These are phyloP conservation scores for Volucella bombylans DNA, from an alignment of 2,888 invertebrate species.

Conservation along the genomic window DNA sequence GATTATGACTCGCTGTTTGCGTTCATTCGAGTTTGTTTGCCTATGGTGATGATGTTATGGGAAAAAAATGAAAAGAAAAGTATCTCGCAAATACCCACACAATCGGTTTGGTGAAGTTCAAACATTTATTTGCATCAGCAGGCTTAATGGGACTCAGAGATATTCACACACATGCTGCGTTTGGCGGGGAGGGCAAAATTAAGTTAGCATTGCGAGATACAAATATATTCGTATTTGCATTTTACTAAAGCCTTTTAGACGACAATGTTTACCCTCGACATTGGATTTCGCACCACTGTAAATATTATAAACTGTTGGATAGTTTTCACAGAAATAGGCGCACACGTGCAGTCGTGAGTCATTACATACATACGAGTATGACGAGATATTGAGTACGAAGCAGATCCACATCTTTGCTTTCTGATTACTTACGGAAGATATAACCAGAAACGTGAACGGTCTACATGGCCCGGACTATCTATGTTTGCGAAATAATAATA, in stretches of 20 bases:
- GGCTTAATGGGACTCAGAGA: conserved; percentile 17
- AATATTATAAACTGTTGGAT: conserved; percentile 4
- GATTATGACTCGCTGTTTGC: conserved; percentile 24
- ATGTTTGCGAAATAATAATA: no score
- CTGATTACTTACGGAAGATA: no score
- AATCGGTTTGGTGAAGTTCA: conserved; percentile 28
- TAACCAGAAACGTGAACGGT: no score
- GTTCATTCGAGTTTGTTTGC: conserved; percentile 29
- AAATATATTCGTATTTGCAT: conserved; percentile 20
- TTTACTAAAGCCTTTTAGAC: conserved; percentile 33
- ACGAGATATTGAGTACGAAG: neutral
- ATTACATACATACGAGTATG: conserved; percentile 5
- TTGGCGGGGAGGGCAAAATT: conserved; percentile 12
- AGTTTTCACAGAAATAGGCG: neutral
- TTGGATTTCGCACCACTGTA: conserved; percentile 7
- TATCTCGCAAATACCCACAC: conserved; percentile 6
- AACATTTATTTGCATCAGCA: conserved; percentile 23
- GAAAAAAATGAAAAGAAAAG: neutral
- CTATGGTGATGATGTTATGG: neutral
- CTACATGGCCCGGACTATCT: no score
- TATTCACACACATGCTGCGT: neutral
- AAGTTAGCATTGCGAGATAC: conserved; percentile 28
- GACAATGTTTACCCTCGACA: conserved; percentile 40
- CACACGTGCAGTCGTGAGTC: conserved; percentile 40
- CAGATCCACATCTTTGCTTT: no score